Evolutionary conservation across 2,888 invertebrate species (phyloP).

Genomic region (Amphiduros pacificus): DNA sequence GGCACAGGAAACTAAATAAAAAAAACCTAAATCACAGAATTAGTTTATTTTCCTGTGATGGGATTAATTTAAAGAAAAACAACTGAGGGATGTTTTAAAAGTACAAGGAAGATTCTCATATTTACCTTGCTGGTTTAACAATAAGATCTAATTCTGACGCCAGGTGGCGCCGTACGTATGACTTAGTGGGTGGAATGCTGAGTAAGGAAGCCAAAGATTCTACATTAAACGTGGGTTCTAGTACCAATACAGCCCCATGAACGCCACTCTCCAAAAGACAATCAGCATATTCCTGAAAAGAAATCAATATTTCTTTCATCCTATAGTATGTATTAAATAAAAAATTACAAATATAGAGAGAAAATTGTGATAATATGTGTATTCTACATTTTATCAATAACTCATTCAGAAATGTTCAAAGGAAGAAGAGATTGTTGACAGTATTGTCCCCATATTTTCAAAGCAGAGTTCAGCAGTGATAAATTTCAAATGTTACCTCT

Average conservation of each 20-base stretch:
- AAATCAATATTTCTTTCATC: not conserved
- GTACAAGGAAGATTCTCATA: not conserved
- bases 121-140: slow-evolving; percentile 86
- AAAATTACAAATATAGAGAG: not conserved
- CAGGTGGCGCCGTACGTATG: slow-evolving; percentile 88
- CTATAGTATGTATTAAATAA: not conserved
- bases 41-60: too few relatives aligned
- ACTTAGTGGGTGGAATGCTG: slow-evolving; percentile 89
- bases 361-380: not conserved
- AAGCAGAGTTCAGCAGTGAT: too few relatives aligned
- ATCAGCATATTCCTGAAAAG: slow-evolving; percentile 77
- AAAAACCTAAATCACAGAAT: too few relatives aligned
- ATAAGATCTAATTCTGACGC: slow-evolving; percentile 88
- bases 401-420: too few relatives aligned
- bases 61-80: too few relatives aligned
- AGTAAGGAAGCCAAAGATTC: slow-evolving; percentile 86
- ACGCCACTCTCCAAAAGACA: slow-evolving; percentile 90
- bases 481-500: slow-evolving; percentile 64
- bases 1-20: too few relatives aligned
- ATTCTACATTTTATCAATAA: not conserved
- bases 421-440: too few relatives aligned
- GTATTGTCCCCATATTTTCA: too few relatives aligned
- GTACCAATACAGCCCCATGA: slow-evolving; percentile 88
- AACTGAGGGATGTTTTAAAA: too few relatives aligned
- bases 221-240: slow-evolving; percentile 91